Evolutionary conservation across 2,797 vertebrate species (phyloP), one percentile per base, ranked within the genome.

Genomic region (Huso huso): DNA sequence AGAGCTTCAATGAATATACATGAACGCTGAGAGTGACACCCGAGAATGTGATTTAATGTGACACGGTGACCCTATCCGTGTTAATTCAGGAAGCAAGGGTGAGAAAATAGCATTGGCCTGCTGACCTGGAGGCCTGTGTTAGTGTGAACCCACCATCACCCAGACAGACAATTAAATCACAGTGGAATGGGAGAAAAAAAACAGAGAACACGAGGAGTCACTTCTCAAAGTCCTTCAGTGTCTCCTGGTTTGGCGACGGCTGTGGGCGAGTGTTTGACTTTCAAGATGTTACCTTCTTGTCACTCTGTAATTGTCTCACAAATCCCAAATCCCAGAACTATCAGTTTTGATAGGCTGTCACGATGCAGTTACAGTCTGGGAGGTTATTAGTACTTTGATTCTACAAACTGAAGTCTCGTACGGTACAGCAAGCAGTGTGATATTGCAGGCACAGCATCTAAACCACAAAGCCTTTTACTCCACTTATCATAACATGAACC

Each of bases 81-180:
- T 74, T 77, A 84, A 79, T 79, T 79, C 72, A 64, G 82, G 80
- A 84, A 86, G 74, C 77, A 72, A 75, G 86, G 86, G 85, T 87
- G 87, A 88, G 86, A 86, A 89, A 89, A 89, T 89, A 87, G 89
- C 82, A 83, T 84, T 90, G 87, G 89, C 89, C 89, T 79, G 59
- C 64, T 80, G 84, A 89, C 86, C 88, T 76, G 69, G 10, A n/a
- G 23, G 61, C 37, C 15, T 62, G 61, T 18, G 61, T 72, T 78
- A 78, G 78, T 84, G 80, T 83, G 82, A 90, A 87, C 87, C 82
- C 79, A 78, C 83, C 58, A 78, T 86, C 81, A 87, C 84, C 86
- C 84, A 85, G 81, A 81, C 81, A 86, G 82, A 86, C 88, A 88
- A 89, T 90, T 90, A 89, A 91, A 91, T 91, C 88, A 88, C 79